These are phyloP conservation scores for Porites australiensis DNA, from an alignment of 64 coral and sea anemone species.

Conservation along the genomic window DNA sequence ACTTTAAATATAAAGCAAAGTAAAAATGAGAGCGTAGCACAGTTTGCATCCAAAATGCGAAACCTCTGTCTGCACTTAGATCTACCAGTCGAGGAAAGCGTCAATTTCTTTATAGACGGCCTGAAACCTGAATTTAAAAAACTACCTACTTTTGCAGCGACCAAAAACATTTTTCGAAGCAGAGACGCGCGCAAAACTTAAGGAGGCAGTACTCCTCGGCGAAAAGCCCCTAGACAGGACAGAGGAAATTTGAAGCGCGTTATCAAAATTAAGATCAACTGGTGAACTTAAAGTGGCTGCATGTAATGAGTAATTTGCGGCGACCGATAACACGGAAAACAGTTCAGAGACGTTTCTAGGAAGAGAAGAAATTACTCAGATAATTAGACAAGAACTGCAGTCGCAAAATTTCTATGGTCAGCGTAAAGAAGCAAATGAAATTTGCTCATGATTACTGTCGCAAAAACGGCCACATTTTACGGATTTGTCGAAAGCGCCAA, in stretches of 20 bases:
- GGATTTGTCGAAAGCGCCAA: too few relatives aligned
- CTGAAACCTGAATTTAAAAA: background rate
- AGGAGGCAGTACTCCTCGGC: background rate
- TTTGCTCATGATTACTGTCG: too few relatives aligned
- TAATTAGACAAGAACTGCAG: background rate
- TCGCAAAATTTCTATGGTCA: too few relatives aligned
- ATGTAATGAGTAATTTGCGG: background rate
- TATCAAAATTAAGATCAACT: background rate
- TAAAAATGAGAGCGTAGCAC: slow-evolving; percentile 1
- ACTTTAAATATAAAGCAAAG: slow-evolving; percentile 46
- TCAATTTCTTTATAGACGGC: slow-evolving; percentile 39
- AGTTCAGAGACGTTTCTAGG: background rate
- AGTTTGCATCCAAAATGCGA: slow-evolving; percentile 15
- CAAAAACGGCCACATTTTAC: too few relatives aligned
- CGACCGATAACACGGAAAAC: background rate
- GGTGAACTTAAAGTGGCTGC: background rate
- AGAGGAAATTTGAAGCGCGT: background rate
- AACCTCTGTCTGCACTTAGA: background rate
- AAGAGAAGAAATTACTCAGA: background rate
- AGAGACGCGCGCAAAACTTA: background rate
- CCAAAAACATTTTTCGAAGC: background rate
- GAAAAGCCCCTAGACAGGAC: background rate
- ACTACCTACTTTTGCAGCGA: background rate
- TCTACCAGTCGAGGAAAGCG: slow-evolving; percentile 2
- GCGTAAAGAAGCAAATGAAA: too few relatives aligned